These are phyloP conservation scores for Patella ulyssiponensis DNA, from an alignment of 2,888 invertebrate species.

Conservation along the genomic window DNA sequence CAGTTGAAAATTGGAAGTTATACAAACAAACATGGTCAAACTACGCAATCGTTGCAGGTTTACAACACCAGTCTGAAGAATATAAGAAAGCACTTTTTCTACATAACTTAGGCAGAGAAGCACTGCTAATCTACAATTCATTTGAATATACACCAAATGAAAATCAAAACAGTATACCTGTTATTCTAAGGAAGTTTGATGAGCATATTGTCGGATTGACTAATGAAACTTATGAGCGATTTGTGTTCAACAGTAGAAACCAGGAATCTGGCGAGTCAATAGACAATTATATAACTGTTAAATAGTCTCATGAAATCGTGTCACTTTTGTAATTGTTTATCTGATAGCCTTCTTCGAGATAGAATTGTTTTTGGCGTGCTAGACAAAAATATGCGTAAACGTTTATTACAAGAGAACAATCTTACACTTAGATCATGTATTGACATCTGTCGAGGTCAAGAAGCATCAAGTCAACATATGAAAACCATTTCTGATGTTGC, in stretches of 20 bases:
- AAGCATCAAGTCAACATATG: slow-evolving; percentile 14
- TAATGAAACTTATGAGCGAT: neutral
- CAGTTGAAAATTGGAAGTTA: slow-evolving; percentile 1
- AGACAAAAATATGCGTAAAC: slow-evolving; percentile 12
- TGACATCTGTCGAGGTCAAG: slow-evolving; percentile 22
- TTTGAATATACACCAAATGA: neutral
- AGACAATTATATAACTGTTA: slow-evolving; percentile 14
- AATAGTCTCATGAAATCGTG: too few species aligned
- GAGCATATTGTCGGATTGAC: neutral
- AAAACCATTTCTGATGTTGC: slow-evolving; percentile 15
- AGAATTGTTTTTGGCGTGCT: slow-evolving; percentile 21
- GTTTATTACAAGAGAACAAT: slow-evolving; percentile 20
- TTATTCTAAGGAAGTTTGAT: neutral
- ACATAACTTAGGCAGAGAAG: slow-evolving; percentile 3
- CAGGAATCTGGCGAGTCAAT: neutral
- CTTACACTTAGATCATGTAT: slow-evolving; percentile 28
- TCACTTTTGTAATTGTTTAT: too few species aligned
- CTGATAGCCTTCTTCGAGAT: slow-evolving; percentile 11
- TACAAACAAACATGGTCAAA: slow-evolving; percentile 8
- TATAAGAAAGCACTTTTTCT: neutral
- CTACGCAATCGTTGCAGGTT: neutral
- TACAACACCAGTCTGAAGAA: slow-evolving; percentile 1
- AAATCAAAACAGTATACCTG: neutral
- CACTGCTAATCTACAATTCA: neutral
- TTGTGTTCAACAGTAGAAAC: neutral